Percentiles rank a stretch among this genome's conserved stretches.
phyloP scores from a whole-genome alignment of 2,113 vertebrate genomes.

The Australoheros scitulus region DNA sequence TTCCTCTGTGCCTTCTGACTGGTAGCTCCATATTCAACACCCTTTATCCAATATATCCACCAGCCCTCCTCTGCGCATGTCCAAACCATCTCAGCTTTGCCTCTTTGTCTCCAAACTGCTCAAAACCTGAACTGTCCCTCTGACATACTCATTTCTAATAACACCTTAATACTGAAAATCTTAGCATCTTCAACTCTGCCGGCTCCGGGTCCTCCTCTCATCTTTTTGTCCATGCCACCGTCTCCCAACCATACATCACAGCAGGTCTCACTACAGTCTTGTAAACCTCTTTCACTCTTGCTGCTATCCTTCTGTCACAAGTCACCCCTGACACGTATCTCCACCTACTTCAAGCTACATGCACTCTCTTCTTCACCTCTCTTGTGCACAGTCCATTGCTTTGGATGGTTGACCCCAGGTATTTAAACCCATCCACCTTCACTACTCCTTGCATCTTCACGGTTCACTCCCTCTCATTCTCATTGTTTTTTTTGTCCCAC shows the following conservation, averaged over 20 bases:
- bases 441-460: not conserved
- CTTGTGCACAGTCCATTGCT: not conserved
- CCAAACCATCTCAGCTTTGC: not conserved
- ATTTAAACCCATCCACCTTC: not conserved
- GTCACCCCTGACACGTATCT: not conserved
- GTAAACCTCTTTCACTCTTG: not conserved
- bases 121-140: no score
- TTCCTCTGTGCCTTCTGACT: not conserved
- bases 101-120: not conserved
- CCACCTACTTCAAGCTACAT: not conserved
- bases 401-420: not conserved
- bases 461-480: not conserved
- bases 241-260: not conserved
- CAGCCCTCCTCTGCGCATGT: rapidly evolving
- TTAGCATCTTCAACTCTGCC: no score
- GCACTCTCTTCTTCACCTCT: not conserved
- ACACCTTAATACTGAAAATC: not conserved
- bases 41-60: not conserved
- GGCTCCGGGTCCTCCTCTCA: not conserved
- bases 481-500: not conserved
- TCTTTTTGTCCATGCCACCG: not conserved
- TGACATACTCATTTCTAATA: no score
- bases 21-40: not conserved
- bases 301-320: not conserved
- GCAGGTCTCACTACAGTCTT: not conserved